Evolutionary conservation across 2,797 vertebrate species (phyloP).

Genomic region (Loriculus beryllinus): DNA sequence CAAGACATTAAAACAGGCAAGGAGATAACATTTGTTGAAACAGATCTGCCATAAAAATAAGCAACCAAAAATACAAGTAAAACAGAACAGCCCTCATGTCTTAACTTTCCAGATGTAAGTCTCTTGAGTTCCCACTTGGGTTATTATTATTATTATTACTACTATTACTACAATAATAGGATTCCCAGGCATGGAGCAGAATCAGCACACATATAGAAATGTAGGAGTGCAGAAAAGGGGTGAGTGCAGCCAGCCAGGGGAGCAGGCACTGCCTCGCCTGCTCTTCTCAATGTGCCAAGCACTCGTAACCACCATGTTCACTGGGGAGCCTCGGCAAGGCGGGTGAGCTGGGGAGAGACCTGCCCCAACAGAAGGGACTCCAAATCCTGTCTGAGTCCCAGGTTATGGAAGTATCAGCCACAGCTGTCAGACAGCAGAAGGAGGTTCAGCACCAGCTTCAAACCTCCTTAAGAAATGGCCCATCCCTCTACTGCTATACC

Average conservation of each 20-base stretch:
- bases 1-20: neutral
- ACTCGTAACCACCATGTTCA: neutral
- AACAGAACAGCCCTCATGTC: neutral
- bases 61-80: conserved; percentile 13
- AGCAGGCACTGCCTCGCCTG: neutral
- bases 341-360: neutral
- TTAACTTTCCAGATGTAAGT: conserved; percentile 48
- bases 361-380: neutral
- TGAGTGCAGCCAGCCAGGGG: neutral
- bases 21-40: conserved; percentile 13
- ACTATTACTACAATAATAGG: conserved; percentile 37
- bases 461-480: neutral
- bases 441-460: neutral
- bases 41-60: conserved; percentile 23
- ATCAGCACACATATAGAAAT: neutral
- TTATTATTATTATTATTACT: conserved; percentile 32
- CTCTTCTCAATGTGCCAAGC: neutral
- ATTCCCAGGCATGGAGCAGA: conserved; percentile 20
- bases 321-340: neutral
- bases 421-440: neutral
- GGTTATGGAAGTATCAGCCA: neutral
- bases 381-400: neutral
- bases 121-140: conserved; percentile 15
- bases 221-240: neutral
- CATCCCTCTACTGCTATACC: neutral